phyloP scores from a whole-genome alignment of 2,113 vertebrate species.

The Pyrgilauda ruficollis region DNA sequence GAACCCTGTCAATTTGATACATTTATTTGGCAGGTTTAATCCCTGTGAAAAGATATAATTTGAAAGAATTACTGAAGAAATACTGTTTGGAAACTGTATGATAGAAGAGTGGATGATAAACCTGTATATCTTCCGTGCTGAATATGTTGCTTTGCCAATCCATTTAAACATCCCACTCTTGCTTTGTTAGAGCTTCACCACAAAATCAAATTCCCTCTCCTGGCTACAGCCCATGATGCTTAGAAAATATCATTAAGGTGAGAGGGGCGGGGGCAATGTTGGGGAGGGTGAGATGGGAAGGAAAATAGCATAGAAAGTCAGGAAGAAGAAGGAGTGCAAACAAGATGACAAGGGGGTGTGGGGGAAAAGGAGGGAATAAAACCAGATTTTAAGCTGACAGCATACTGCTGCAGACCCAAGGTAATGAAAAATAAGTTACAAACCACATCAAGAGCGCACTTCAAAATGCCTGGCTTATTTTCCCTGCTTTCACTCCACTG shows the following conservation, averaged over 20 bases:
- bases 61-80: not conserved
- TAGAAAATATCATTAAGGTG: not conserved
- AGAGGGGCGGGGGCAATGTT: not conserved
- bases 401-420: not conserved
- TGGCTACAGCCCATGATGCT: not conserved
- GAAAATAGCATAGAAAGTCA: not conserved
- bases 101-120: not conserved
- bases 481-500: not conserved
- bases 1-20: not conserved
- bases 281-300: not conserved
- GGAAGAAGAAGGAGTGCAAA: not conserved
- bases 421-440: not conserved
- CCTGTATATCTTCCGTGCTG: not conserved
- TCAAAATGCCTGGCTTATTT: not conserved
- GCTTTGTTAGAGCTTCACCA: not conserved
- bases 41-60: not conserved
- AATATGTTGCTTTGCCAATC: not conserved
- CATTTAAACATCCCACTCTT: not conserved
- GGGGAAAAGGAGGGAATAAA: not conserved
- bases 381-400: not conserved
- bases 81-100: not conserved
- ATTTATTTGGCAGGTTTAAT: not conserved
- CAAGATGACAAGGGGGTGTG: not conserved
- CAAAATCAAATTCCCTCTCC: not conserved
- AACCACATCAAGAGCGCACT: not conserved